Conservation (phyloP, 1,140 invertebrate genomes). For the Maconellicoccus hirsutus region DNA sequence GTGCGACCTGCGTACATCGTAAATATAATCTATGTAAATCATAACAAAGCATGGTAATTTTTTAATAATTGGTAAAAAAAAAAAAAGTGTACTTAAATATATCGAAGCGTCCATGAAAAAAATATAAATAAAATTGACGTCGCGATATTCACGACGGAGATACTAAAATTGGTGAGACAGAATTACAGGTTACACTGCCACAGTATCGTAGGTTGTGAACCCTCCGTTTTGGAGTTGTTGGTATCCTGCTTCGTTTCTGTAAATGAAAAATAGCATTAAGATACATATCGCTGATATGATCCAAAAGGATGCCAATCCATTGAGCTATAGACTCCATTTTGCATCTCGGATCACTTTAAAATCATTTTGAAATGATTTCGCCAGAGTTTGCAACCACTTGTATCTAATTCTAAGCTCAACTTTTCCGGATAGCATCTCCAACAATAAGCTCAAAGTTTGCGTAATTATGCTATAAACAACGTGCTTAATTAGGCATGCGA, state of each 20-base stretch:
- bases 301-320: too few species aligned
- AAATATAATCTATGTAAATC: not conserved
- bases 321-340: too few species aligned
- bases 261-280: slow-evolving; percentile 31
- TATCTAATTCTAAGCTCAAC: too few species aligned
- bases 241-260: slow-evolving; percentile 76
- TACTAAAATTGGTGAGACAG: not conserved
- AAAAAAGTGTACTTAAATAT: not conserved
- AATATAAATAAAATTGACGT: not conserved
- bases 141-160: not conserved
- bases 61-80: slow-evolving; percentile 13
- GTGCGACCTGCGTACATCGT: slow-evolving; percentile 1
- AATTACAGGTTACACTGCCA: slow-evolving; percentile 86
- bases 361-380: too few species aligned
- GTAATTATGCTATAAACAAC: too few species aligned
- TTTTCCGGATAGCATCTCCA: too few species aligned
- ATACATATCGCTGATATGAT: too few species aligned
- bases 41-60: slow-evolving; percentile 16
- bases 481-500: too few species aligned
- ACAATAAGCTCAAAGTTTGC: too few species aligned
- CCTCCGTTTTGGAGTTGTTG: slow-evolving; percentile 57
- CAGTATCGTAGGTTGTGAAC: slow-evolving; percentile 93
- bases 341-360: too few species aligned
- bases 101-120: slow-evolving; percentile 1
- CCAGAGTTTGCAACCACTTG: too few species aligned